Base-by-base conservation (phyloP, 2,113 vertebrate species). In the Myiozetetes cayanensis region DNA sequence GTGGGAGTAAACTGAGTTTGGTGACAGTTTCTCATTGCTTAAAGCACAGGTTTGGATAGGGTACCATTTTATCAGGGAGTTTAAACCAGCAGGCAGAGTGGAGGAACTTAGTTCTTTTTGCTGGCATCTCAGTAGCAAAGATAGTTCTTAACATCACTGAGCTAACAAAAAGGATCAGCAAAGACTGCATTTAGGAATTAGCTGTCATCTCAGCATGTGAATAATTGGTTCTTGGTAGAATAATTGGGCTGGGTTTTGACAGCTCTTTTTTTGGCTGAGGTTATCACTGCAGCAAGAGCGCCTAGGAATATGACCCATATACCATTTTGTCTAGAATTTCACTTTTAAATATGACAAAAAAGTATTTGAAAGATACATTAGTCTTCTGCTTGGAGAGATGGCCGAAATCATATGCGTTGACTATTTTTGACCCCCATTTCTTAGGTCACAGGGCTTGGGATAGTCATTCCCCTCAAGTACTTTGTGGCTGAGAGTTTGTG, bases 121-220 rank as follows among this genome's bases (percentile, higher is more conserved):
- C 59, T 55, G 43, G 59, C 16, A 53, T 15, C 35, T 80, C 67
- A 52, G 33, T 72, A 65, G 41, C 20, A 53, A 50, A 76, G 28
- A 52, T 41, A 43, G 14, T 49, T 92, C 62, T 88, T 89, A 86
- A 71, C 55, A 47, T 78, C 49, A 65, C 15, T 74, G 79, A 84
- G 47, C 33, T 86, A 78, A 80, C 2, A 31, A 52, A 58, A 78
- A 80, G 37, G 41, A 81, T 92, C 56, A 71, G 75, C 22, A 0
- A 80, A 88, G 76, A n/a, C 59, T 74, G 24, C 24, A n/a, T 83
- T 90, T 96, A 87, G 65, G 84, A 95, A 78, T 72, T 66, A 90
- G 41, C 49, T 93, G 79, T 84, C 79, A 85, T 67, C 68, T 90
- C 73, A 81, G 56, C 47, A 49, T n/a, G 33, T 81, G 80, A 90